These are phyloP conservation scores for Hoplodrina ambigua DNA, from an alignment of 2,888 invertebrate species.

Conservation along the genomic window DNA sequence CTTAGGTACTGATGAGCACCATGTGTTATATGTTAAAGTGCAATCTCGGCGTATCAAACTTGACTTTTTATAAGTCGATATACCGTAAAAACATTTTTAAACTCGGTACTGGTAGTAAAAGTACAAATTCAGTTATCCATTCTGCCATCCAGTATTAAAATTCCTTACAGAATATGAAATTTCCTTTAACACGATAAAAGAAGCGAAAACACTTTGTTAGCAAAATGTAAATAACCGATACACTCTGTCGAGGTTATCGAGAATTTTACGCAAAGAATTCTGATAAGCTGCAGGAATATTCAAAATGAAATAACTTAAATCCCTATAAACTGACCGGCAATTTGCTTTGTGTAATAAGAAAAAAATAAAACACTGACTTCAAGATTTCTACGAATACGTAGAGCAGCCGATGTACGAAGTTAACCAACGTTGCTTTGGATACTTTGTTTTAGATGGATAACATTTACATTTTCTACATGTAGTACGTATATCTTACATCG, in stretches of 20 bases:
- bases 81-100: conserved; percentile 41
- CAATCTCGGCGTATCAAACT: conserved; percentile 3
- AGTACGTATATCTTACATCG: neutral
- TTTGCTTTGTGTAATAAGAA: conserved; percentile 21
- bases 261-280: conserved; percentile 55
- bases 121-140: conserved; percentile 61
- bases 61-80: conserved; percentile 14
- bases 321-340: conserved; percentile 24
- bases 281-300: conserved; percentile 53
- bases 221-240: conserved; percentile 64
- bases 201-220: conserved; percentile 58
- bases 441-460: no score
- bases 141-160: conserved; percentile 60
- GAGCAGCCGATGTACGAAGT: no score
- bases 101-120: conserved; percentile 46
- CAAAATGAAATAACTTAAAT: conserved; percentile 51
- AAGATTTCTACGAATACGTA: neutral
- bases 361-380: conserved; percentile 17
- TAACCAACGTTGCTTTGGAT: no score
- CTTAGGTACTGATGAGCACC: neutral
- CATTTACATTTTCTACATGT: no score
- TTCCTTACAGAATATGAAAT: conserved; percentile 58
- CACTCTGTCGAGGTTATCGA: conserved; percentile 64
- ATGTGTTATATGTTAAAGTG: neutral
- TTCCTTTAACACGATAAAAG: conserved; percentile 57